Evolutionary conservation across 2,113 vertebrate species (phyloP), one percentile per base, ranked within the genome.

Genomic region (Lipophrys pholis): DNA sequence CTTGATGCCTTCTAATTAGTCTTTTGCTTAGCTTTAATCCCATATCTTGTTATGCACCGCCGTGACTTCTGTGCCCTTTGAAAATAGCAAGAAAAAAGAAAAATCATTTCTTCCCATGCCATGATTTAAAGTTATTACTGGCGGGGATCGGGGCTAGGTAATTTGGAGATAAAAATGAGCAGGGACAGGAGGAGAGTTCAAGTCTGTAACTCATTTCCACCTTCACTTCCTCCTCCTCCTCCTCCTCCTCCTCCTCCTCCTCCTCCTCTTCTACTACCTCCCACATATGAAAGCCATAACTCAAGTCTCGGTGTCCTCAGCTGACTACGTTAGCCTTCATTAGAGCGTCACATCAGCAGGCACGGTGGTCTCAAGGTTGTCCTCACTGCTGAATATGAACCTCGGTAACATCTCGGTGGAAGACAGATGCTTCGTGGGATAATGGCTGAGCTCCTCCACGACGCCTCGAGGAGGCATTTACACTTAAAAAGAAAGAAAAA

Each of bases 101-200:
- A 87, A 90, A 90, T 93, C 53, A 84, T 92, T 90, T 87, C 65
- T 83, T 88, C 71, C 78, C 66, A 60, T 60, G 63, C 69, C 17
- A 61, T 90, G 90, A 93, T 93, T 92, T 92, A 92, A 84, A 82
- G 87, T 91, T 90, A 89, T 89, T 87, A 87, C 61, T 16, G 61
- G 74, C 14, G 3, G 60, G 70, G 79, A 80, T 58, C 60, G 5
- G 21, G 66, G 59, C 40, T 8, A 66, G 71, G 84, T 89, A 88
- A 91, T 92, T 85, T 81, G 65, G 69, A 84, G 82, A 87, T 82
- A 78, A 82, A 82, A 87, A 87, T 75, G 81, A 89, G 56, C 64
- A 48, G 30, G 71, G 74, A 87, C 71, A 77, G 74, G 73, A 78
- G 59, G 79, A 76, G 82, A 83, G 85, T 78, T 88, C 81, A 80